A percentile compares a stretch with the other conserved stretches of the same genome.
phyloP scores from a whole-genome alignment of 1,140 invertebrate species.

The Brachionus calyciflorus region DNA sequence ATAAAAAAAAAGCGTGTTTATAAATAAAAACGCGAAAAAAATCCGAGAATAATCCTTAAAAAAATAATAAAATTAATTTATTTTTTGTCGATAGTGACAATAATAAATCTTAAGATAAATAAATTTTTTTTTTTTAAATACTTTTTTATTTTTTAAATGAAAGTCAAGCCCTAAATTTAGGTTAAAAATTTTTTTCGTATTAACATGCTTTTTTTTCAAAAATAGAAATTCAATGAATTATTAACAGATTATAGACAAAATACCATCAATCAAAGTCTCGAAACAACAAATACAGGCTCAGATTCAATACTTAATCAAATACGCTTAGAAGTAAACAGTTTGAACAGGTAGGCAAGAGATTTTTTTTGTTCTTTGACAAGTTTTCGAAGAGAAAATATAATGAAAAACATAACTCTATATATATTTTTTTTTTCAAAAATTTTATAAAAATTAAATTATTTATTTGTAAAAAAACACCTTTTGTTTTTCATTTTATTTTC shows the following conservation, averaged over 20 bases:
- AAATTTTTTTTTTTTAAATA: too few relatives aligned
- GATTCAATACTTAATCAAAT: slow-evolving; percentile 11
- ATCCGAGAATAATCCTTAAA: background rate
- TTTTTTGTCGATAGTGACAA: too few relatives aligned
- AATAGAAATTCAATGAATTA: slow-evolving; percentile 26
- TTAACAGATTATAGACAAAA: slow-evolving; percentile 38
- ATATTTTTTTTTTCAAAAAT: too few relatives aligned
- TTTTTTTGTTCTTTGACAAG: background rate
- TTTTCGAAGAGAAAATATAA: too few relatives aligned
- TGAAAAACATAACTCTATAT: background rate
- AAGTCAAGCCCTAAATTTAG: background rate
- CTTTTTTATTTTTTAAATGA: too few relatives aligned
- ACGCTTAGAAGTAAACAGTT: background rate
- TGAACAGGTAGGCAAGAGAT: slow-evolving; percentile 31
- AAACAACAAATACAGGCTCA: background rate
- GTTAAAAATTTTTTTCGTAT: slow-evolving; percentile 27
- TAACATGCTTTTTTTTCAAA: slow-evolving; percentile 4
- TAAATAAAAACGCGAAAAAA: too few relatives aligned
- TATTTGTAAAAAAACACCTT: background rate
- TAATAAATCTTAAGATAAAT: slow-evolving; percentile 20
- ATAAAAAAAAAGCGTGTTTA: too few relatives aligned
- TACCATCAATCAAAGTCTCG: background rate
- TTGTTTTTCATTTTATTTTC: background rate
- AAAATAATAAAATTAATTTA: background rate
- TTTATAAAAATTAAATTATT: background rate